Evolutionary conservation across 2,113 vertebrate genomes (phyloP).

Genomic region (Lipophrys pholis): DNA sequence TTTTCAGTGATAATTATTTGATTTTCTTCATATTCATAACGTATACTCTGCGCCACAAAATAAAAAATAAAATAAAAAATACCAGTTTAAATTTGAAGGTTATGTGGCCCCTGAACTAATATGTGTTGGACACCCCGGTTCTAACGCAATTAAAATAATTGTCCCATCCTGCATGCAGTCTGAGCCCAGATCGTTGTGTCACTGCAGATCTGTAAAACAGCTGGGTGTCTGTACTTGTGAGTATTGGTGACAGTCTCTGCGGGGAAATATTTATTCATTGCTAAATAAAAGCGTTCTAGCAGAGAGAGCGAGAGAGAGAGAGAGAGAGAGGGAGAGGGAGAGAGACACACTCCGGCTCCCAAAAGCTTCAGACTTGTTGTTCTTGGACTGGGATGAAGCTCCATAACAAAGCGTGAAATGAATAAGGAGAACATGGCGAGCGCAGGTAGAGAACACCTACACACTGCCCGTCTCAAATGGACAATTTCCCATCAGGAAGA

Average conservation of each 20-base stretch:
- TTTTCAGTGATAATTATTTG: too few relatives aligned
- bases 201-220: conserved; percentile 54
- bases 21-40: too few relatives aligned
- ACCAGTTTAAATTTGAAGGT: too few relatives aligned
- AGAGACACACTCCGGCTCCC: too few relatives aligned
- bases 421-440: conserved; percentile 43
- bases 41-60: too few relatives aligned
- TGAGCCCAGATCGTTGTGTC: conserved; percentile 22
- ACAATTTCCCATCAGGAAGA: conserved; percentile 43
- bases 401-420: conserved; percentile 21
- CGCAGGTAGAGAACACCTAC: conserved; percentile 60
- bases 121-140: too few relatives aligned
- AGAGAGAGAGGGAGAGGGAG: neutral
- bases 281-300: conserved; percentile 52
- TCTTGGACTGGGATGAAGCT: conserved; percentile 47
- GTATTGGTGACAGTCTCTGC: conserved; percentile 41
- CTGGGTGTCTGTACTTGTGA: conserved; percentile 25
- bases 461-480: conserved; percentile 59
- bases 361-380: conserved; percentile 47
- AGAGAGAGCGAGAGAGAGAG: neutral
- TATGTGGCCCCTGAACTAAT: too few relatives aligned
- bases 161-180: neutral
- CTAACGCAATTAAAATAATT: too few relatives aligned
- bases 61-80: too few relatives aligned
- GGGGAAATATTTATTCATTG: conserved; percentile 48